A percentile compares a stretch with the other conserved stretches of the same genome.
Conservation (phyloP, 2,888 invertebrate genomes). For the Carterocephalus palaemon region DNA sequence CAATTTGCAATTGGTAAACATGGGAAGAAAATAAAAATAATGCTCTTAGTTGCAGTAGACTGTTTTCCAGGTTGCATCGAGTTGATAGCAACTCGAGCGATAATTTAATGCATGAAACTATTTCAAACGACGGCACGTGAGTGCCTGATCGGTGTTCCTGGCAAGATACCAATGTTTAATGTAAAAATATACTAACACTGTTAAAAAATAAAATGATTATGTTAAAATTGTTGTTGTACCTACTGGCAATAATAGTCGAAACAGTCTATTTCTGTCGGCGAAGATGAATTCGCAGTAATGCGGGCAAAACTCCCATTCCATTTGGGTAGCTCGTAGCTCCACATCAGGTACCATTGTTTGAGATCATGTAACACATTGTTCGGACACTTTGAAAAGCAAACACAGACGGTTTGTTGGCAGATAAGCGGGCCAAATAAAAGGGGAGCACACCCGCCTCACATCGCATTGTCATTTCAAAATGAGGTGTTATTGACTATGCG, state of each 20-base stretch:
- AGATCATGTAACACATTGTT: slow-evolving; percentile 50
- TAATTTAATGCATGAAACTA: slow-evolving; percentile 8
- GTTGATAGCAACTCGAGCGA: slow-evolving; percentile 3
- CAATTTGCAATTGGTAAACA: too few species aligned
- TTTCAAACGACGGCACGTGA: slow-evolving; percentile 15
- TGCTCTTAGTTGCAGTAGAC: too few species aligned
- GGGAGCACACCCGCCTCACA: slow-evolving; percentile 34
- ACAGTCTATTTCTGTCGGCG: slow-evolving; percentile 4
- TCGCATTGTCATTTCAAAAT: slow-evolving; percentile 40
- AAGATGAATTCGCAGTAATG: slow-evolving; percentile 8
- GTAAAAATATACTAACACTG: slow-evolving; percentile 14
- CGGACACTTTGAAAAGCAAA: slow-evolving; percentile 49
- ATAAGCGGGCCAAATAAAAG: slow-evolving; percentile 45
- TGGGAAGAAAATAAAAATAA: too few species aligned
- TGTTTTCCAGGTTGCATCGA: too few species aligned
- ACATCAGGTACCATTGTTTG: slow-evolving; percentile 45
- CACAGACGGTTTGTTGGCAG: slow-evolving; percentile 48
- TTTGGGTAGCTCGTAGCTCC: slow-evolving; percentile 40
- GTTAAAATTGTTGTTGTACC: background rate
- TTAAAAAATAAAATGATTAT: slow-evolving; percentile 14
- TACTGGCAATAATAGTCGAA: background rate
- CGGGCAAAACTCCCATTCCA: slow-evolving; percentile 13
- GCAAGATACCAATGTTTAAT: slow-evolving; percentile 19
- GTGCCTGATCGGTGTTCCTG: slow-evolving; percentile 8
- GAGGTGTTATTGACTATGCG: slow-evolving; percentile 20